Base-by-base conservation (phyloP, 2,113 vertebrate species). In the Microcebus ravelobensis region DNA sequence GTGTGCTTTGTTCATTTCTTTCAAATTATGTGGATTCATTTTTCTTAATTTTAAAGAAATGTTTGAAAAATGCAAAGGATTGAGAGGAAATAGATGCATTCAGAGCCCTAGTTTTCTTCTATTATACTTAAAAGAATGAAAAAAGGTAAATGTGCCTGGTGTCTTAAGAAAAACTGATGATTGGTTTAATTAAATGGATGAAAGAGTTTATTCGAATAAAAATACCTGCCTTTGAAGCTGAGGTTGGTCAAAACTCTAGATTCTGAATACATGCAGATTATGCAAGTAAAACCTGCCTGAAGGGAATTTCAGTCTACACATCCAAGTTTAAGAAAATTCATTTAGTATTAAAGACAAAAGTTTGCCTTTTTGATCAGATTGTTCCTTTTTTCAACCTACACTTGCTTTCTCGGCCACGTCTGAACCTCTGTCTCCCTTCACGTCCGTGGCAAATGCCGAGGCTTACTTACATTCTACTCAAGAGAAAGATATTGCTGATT, bases 171-270 rank as follows among this genome's bases (percentile, higher is more conserved):
- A 90, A 87, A 87, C n/a, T 74, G 25, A 73, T 34, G 52, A 71
- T 42, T 79, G 70, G 87, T 79, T 55, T 90, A 71, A 73, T 59
- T 59, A 73, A 96, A 87, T 45, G n/a, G 55, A 84, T 68, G 5
- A 91, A 77, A 87, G 73, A 90, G 12, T 77, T 87, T 92, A 80
- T 91, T 90, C 55, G 67, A 57, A 63, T 91, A 74, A 95, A 95
- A 95, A 87, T 74, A 34, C 27, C 61, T 92, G 36, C 25, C 80
- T 97, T 87, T 70, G 68, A 92, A 96, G 76, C 15, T 92, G 84
- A 57, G 50, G 20, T 84, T 52, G 34, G 15, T 89, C 48, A 73
- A 42, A 89, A 73, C 27, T 95, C 63, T 90, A 21, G 45, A 63
- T 83, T 79, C 52, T 95, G 52, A 83, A 77, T 39, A 79, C 59